Evolutionary conservation across 2,113 vertebrate species (phyloP), one percentile per base, ranked within the genome.

Genomic region (Amblyopsis rosae): DNA sequence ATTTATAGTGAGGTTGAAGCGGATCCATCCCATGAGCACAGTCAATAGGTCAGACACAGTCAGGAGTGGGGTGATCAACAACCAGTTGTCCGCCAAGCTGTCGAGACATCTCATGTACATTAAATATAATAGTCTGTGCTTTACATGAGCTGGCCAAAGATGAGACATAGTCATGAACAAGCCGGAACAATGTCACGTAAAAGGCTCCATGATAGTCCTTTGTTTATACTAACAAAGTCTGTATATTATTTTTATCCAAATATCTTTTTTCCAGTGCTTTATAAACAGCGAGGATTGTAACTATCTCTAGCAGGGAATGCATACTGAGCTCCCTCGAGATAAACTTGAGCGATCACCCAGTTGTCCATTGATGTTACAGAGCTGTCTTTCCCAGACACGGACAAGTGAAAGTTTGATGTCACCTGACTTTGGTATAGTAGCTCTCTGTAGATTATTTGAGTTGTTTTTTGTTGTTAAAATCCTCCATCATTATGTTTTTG

Each of bases 241-340:
- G 72, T 77, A 80, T 60, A 68, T 87, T 80, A 60, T 81, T 84
- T 89, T 84, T 75, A 87, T 86, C 91, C 91, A 91, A 91, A 91
- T 91, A 88, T 80, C 61, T 32, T 90, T 91, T 67, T 89, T 82
- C 88, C 89, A 92, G 90, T 93, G 90, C 91, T 93, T 93, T 93
- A 92, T 90, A 69, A 91, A 92, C 90, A 87, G 91, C 89, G 67
- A 90, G 86, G 90, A 92, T 92, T 92, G 91, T 93, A 91, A 84
- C 90, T 67, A 77, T 75, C 67, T 83, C 73, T 68, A 80, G 77
- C 78, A 76, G 81, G 79, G 78, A 76, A 50, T 75, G 84, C 67
- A 6, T 17, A 70, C 16, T 9, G 67, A 46, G 80, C 75, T 80
- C 4, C 61, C 65, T 65, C 68, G 56, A 77, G 13, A 6, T 32